Evolutionary conservation across 1,140 invertebrate species (phyloP), one percentile per base, ranked within the genome.

Genomic region (Dreissena polymorpha): DNA sequence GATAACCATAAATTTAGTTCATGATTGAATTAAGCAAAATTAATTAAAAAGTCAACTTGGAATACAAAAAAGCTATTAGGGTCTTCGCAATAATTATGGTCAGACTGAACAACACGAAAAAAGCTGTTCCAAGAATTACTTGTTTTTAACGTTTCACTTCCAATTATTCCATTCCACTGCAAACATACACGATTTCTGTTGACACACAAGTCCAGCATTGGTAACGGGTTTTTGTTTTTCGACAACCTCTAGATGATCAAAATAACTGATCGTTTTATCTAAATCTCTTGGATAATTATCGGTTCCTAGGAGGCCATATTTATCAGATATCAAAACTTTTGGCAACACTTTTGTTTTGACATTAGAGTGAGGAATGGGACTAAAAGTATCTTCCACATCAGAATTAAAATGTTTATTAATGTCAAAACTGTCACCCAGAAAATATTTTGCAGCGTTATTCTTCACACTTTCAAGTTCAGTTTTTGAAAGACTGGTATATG

Each of bases 151-250:
- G 85, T 89, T 64, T 74, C 79, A 73, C 82, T 79, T 27, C 88
- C 87, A 25, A 92, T 89, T 18, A 90, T 88, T 23, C 86, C 76
- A 80, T 88, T 90, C 91, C 89, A 90, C 29, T 68, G 55, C 7
- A 57, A 39, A 55, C 89, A 90, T 18, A 90, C 89, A 39, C 86
- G 72, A 75, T 87, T 89, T 63, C 78, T 79, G 74, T 87, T 88
- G 29, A 89, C 65, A 68, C 82, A 86, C 68, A 90, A 73, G 77
- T 90, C 89, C 50, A 84, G 71, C 63, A 88, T 82, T 21, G 89
- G 89, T 29, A 90, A 85, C 13, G 79, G 85, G 77, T 87, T 89
- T 87, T 21, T 89, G 89, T 70, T 86, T 88, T 57, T 89, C 88
- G n/a, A 88, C 60, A 21, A 90, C 74, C 57, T 89, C 85, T 16